Base-by-base conservation (phyloP, 2,797 vertebrate species). In the Falco rusticolus region DNA sequence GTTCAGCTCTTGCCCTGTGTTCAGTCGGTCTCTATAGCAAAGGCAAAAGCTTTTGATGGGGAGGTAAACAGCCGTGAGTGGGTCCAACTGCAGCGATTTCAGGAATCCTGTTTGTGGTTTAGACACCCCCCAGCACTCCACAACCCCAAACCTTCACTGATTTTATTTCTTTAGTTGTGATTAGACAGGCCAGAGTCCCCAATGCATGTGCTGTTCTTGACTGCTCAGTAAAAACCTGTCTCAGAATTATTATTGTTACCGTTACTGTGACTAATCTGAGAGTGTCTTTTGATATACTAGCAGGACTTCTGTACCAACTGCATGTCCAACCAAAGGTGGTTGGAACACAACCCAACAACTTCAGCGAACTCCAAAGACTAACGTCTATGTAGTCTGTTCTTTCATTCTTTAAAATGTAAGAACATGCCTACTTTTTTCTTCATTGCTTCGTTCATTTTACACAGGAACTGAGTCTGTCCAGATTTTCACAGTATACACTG, bases 61-160 rank as follows among this genome's bases (percentile, higher is more conserved):
- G 87, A 45, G 12, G 17, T 31, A 60, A 76, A 56, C 17, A 72
- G 21, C 34, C 69, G 22, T 53, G 54, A 74, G 12, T 20, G 22
- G n/a, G 33, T 65, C 16, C 26, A 25, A 7, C 4, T 56, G 34
- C 8, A 51, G 17, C 2, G 75, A 9, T 78, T 74, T 19, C 22
- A 70, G 57, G 13, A 77, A 63, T 26, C 6, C 14, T 75, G 15
- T 22, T 43, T 56, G n/a, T 20, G 13, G 7, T 13, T 84, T 86
- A 74, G 31, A 31, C 4, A 59, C 3, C 1, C 9, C 9, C 11
- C 34, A 37, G 5, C 5, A 33, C 11, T 2, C 4, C 10, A 17
- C 7, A 29, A 3, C 4, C 13, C 29, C 19, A 69, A 9, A 37
- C 51, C 5, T 48, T 87, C 47, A 51, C 4, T 91, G 54, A 13